phyloP scores from a whole-genome alignment of 2,113 vertebrate species.

The Neolamprologus sp. region DNA sequence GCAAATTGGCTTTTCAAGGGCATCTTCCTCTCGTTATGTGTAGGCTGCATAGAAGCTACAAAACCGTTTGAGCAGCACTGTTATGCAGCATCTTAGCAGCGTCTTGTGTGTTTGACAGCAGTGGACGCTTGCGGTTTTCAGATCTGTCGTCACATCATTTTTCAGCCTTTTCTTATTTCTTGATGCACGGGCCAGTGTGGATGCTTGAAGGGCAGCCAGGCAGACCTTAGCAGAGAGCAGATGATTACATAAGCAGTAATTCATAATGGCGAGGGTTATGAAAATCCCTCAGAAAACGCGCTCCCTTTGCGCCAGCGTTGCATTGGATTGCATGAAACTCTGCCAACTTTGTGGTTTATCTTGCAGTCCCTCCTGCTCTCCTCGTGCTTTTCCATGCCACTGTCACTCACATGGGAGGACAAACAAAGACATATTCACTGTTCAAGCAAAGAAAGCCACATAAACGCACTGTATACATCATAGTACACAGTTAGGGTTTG shows the following conservation, averaged over 20 bases:
- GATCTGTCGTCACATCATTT: not conserved
- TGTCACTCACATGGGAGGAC: not conserved
- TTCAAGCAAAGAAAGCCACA: not conserved
- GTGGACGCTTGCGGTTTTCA: not conserved
- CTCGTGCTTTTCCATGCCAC: not conserved
- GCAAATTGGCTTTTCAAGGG: not conserved
- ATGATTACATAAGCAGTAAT: constrained; percentile 42
- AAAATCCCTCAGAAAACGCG: constrained; percentile 18
- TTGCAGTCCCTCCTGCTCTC: not conserved
- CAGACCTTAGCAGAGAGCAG: not conserved
- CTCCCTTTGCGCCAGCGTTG: not conserved
- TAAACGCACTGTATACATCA: not conserved
- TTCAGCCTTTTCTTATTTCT: not conserved
- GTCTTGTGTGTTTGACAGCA: not conserved
- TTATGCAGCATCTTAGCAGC: not conserved
- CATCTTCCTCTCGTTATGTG: not conserved
- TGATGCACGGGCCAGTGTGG: not conserved
- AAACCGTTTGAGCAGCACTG: not conserved
- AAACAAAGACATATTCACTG: not conserved
- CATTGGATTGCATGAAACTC: constrained; percentile 28
- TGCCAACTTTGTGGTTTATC: constrained; percentile 46
- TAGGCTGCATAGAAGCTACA: not conserved
- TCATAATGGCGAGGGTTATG: constrained; percentile 19
- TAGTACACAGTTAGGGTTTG: not conserved
- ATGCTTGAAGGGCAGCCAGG: not conserved